Evolutionary conservation across 2,888 invertebrate genomes (phyloP).

Genomic region (Platycheirus rosarum): DNA sequence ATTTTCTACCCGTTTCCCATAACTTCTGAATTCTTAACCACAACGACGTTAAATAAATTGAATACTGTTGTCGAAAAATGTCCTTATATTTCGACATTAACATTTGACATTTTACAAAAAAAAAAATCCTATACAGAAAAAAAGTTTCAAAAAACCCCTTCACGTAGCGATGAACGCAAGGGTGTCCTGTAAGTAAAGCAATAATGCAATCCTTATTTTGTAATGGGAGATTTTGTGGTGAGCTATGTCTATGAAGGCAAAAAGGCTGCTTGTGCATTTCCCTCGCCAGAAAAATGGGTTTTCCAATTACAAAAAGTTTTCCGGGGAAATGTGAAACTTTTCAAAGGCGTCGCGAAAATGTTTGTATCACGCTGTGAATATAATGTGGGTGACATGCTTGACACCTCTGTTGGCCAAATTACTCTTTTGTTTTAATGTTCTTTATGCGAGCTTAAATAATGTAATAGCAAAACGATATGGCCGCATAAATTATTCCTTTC

Average conservation of each 20-base stretch:
- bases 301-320: conserved; percentile 31
- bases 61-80: too few species aligned
- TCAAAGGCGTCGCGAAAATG: conserved; percentile 31
- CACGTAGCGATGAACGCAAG: background rate
- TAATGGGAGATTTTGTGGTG: conserved; percentile 6
- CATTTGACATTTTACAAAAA: too few species aligned
- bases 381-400: background rate
- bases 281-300: conserved; percentile 1
- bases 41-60: too few species aligned
- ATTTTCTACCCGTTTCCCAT: too few species aligned
- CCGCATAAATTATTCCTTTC: conserved; percentile 52
- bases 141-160: too few species aligned
- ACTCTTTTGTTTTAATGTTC: conserved; percentile 34
- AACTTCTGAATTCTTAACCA: too few species aligned
- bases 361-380: background rate
- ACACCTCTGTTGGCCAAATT: conserved; percentile 18
- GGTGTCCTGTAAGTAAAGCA: background rate
- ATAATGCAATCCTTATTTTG: conserved; percentile 33
- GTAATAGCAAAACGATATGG: conserved; percentile 50
- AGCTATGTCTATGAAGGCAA: background rate
- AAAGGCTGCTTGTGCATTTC: background rate
- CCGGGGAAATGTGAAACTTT: conserved; percentile 46
- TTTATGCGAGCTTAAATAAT: conserved; percentile 30
- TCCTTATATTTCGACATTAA: too few species aligned
- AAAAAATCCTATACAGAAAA: too few species aligned